Conservation (phyloP, 1,140 invertebrate species). For the Bombus consobrinus region DNA sequence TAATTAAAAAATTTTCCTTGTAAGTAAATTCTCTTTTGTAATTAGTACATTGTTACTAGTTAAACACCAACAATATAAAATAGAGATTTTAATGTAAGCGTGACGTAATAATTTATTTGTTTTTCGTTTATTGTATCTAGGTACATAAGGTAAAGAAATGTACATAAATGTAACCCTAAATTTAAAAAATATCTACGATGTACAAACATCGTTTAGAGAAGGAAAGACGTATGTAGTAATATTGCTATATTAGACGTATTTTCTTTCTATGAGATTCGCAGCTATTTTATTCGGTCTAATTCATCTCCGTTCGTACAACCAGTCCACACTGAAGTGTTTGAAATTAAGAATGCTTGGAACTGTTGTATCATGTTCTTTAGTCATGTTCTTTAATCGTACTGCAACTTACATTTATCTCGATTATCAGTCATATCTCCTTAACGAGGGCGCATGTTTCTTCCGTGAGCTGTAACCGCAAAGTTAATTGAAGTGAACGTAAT, state of each 20-base stretch:
- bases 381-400: neutral
- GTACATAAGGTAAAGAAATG: too few relatives aligned
- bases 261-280: neutral
- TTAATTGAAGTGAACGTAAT: constrained; percentile 21
- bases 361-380: neutral
- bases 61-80: neutral
- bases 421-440: neutral
- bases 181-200: too few relatives aligned
- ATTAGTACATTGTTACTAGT: neutral
- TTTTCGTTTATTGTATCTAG: neutral
- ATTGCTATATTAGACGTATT: neutral
- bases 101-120: too few relatives aligned
- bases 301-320: neutral
- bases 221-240: neutral
- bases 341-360: neutral
- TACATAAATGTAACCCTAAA: too few relatives aligned
- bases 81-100: too few relatives aligned
- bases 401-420: constrained; percentile 12
- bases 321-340: neutral
- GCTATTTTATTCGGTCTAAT: neutral
- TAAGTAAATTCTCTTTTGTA: neutral
- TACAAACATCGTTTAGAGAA: neutral
- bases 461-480: neutral
- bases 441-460: neutral
- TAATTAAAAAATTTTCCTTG: neutral